Conservation (phyloP, 1,140 invertebrate species). For the Temnothorax nylanderi region DNA sequence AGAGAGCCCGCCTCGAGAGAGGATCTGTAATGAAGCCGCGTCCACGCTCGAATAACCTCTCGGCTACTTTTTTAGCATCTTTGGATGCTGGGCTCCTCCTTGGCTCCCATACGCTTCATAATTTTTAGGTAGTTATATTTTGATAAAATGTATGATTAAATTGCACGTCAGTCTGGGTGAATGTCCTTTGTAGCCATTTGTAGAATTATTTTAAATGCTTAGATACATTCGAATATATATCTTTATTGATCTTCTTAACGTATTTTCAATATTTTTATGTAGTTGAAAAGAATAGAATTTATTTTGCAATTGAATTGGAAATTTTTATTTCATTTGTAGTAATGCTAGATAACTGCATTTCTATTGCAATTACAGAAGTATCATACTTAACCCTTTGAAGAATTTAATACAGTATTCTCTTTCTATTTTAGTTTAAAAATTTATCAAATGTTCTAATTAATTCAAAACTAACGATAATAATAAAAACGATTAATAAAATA, state of each 20-base stretch:
- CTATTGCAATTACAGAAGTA: neutral
- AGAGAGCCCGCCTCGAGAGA: constrained; percentile 20
- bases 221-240: neutral
- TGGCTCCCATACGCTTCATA: neutral
- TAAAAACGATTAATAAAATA: neutral
- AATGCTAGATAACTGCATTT: neutral
- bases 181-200: neutral
- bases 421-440: neutral
- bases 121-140: neutral
- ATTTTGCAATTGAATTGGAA: neutral
- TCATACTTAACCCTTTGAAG: neutral
- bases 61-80: constrained; percentile 31
- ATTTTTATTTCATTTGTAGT: neutral
- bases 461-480: neutral
- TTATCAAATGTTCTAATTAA: neutral
- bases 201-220: neutral
- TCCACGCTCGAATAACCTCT: neutral
- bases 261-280: neutral
- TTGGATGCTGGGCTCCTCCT: neutral
- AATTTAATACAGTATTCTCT: neutral
- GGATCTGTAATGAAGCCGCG: constrained; percentile 33
- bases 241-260: neutral
- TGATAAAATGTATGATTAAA: constrained; percentile 18
- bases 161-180: neutral
- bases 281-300: no score